These are phyloP conservation scores for Cochlearius cochlearius DNA, from an alignment of 2,113 vertebrate species.

Conservation along the genomic window DNA sequence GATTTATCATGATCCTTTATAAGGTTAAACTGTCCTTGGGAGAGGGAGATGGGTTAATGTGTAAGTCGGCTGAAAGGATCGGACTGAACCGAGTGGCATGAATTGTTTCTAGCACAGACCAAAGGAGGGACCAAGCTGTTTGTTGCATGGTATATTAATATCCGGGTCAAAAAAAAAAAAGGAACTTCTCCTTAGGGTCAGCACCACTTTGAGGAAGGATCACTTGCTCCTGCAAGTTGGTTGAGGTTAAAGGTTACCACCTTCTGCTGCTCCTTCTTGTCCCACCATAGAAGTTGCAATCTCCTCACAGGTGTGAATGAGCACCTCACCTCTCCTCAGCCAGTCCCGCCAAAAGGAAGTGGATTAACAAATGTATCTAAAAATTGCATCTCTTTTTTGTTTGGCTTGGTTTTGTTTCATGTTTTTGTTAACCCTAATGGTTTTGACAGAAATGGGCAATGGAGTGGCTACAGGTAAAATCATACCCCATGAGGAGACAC, in stretches of 20 bases:
- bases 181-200: neutral
- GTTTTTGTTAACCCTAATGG: neutral
- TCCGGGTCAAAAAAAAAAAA: neutral
- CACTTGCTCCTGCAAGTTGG: neutral
- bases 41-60: neutral
- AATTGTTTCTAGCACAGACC: neutral
- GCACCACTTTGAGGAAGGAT: neutral
- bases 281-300: fast-evolving
- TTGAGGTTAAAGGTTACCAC: neutral
- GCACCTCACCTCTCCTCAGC: neutral
- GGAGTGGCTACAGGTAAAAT: neutral
- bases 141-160: neutral
- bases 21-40: neutral
- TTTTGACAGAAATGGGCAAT: neutral
- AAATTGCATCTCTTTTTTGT: fast-evolving
- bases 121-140: neutral
- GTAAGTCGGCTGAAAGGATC: neutral
- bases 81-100: too few species aligned
- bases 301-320: neutral
- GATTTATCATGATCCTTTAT: neutral
- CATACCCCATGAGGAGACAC: neutral
- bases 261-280: neutral
- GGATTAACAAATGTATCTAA: neutral
- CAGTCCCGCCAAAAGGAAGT: neutral
- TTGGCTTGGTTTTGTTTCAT: fast-evolving